Percentiles rank a stretch among this genome's conserved stretches.
These are phyloP conservation scores for Anthoscopus minutus DNA, from an alignment of 2,113 vertebrate species.

Conservation along the genomic window DNA sequence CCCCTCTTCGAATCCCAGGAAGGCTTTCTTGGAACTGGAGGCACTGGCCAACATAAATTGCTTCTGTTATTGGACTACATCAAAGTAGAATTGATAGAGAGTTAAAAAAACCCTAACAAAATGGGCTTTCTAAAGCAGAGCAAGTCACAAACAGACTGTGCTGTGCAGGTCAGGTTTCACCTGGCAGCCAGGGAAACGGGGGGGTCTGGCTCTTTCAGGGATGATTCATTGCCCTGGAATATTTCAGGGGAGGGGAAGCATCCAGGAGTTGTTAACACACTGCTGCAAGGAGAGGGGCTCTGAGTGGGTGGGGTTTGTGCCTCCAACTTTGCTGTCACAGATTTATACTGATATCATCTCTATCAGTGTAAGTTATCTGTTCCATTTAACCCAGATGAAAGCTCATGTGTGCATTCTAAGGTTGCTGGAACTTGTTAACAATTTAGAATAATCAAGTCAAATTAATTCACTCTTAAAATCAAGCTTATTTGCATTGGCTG, in stretches of 20 bases:
- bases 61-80: constrained; percentile 16
- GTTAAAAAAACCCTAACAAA: neutral
- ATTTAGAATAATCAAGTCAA: constrained; percentile 30
- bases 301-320: neutral
- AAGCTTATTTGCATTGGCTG: constrained; percentile 28
- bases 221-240: neutral
- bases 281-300: neutral
- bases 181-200: neutral
- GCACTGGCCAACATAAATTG: neutral
- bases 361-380: neutral
- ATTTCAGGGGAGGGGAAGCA: neutral
- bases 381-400: constrained; percentile 2
- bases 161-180: constrained; percentile 7
- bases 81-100: constrained; percentile 18
- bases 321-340: neutral
- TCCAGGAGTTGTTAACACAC: neutral
- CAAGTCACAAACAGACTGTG: neutral
- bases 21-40: neutral
- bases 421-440: constrained; percentile 48
- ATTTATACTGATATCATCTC: neutral
- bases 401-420: neutral
- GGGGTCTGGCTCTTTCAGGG: neutral
- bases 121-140: neutral
- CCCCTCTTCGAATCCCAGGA: neutral
- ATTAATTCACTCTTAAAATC: constrained; percentile 12